Base-by-base conservation (phyloP, 1,140 invertebrate species). In the Pseudomyrmex sp. region DNA sequence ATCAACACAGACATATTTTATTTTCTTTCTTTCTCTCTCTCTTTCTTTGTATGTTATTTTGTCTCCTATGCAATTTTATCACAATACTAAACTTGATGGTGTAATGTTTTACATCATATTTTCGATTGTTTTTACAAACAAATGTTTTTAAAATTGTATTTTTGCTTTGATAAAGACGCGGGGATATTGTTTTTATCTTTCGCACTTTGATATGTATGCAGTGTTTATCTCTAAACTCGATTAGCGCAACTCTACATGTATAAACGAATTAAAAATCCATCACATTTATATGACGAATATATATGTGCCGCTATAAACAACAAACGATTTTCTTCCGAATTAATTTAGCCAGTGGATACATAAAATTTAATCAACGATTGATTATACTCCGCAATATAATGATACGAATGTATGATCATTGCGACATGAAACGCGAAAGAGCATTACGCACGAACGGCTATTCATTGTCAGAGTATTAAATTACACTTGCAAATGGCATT, bases 401-500 rank as follows among this genome's bases (percentile, higher is more conserved):
- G 20, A 46, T 56, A 69, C 75, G 15, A 58, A 69, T 58, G 65
- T 52, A 20, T 26, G 65, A 69, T 23, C 75, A 70, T 79, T 50
- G 35, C 52, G 63, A 69, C 66, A 18, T 54, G 65, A 79, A 79
- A 79, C 54, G 52, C 65, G 75, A 79, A 79, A 79, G 75, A 79
- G 65, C 65, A 79, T 79, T 79, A 79, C 20, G 65, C 52, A 15
- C 44, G 52, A 58, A 66, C 35, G 75, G 10, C 35, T 15, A 69
- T 79, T 46, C 65, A 79, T 79, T 70, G 75, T 15, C 65, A n/a
- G 63, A 79, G 35, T 79, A 79, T 70, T 79, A 69, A 79, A 79
- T 79, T 79, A 79, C 65, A 79, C 75, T 79, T 79, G 75, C 65
- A 79, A 79, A 79, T 79, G 52, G 75, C 44, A 69, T 79, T 79